phyloP scores from a whole-genome alignment of 2,797 vertebrate species.

The Sitta carolinensis region DNA sequence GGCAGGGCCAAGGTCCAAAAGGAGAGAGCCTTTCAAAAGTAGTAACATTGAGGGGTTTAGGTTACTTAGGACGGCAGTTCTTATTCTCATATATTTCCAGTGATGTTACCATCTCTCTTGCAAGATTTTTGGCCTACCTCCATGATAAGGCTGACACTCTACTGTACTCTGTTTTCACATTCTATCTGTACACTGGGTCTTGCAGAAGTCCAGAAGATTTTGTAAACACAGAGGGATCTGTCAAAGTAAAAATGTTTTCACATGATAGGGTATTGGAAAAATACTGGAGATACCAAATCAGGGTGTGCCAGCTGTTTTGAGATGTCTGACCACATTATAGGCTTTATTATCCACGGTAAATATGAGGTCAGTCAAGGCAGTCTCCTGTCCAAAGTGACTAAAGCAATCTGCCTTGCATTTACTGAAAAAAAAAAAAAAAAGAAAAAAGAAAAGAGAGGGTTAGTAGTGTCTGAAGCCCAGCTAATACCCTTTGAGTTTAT shows the following conservation, averaged over 20 bases:
- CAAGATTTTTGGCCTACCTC: not conserved
- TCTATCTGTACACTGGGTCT: not conserved
- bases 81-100: not conserved
- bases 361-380: not conserved
- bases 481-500: not conserved
- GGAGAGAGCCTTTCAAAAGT: conserved; percentile 44
- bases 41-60: not conserved
- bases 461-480: not conserved
- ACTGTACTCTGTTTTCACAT: not conserved
- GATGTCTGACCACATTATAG: not conserved
- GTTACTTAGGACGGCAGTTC: conserved; percentile 9
- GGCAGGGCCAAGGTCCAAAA: conserved; percentile 60
- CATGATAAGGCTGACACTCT: not conserved
- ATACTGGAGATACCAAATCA: not conserved
- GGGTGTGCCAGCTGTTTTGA: not conserved
- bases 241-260: not conserved
- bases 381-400: not conserved
- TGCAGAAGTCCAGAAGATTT: not conserved
- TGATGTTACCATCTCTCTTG: not conserved
- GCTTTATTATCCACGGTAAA: not conserved
- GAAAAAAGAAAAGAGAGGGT: not conserved
- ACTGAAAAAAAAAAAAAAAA: not conserved
- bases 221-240: not conserved
- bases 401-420: not conserved
- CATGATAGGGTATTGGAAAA: not conserved